Evolutionary conservation across 1,140 invertebrate genomes (phyloP).

Genomic region (Nasonia vitripennis): DNA sequence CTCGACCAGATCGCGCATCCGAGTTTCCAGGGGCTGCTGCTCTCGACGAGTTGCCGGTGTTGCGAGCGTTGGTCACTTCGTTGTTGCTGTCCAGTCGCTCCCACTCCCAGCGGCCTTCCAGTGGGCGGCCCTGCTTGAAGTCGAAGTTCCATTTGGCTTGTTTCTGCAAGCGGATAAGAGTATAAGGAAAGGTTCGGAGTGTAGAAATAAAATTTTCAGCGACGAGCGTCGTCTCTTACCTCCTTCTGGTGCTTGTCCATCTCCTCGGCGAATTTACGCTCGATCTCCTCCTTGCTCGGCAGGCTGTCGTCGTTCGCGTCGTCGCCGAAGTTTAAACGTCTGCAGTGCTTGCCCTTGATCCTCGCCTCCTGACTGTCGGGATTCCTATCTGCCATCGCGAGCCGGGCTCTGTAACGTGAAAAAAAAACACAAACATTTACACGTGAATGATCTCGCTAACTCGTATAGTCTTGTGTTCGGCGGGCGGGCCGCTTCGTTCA

Average conservation of each 20-base stretch:
- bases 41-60: slow-evolving; percentile 8
- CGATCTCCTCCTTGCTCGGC: slow-evolving; percentile 51
- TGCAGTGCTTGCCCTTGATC: slow-evolving; percentile 57
- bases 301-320: slow-evolving; percentile 49
- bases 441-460: too few relatives aligned
- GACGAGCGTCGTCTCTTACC: slow-evolving; percentile 53
- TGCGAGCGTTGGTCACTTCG: neutral
- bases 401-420: slow-evolving; percentile 62
- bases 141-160: slow-evolving; percentile 71
- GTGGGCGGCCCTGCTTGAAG: slow-evolving; percentile 65
- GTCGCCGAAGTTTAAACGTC: slow-evolving; percentile 63
- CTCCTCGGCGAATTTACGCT: slow-evolving; percentile 57
- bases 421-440: too few relatives aligned
- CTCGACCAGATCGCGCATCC: slow-evolving; percentile 35
- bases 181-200: too few relatives aligned
- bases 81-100: slow-evolving; percentile 58
- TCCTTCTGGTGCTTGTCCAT: slow-evolving; percentile 53
- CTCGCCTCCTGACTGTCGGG: slow-evolving; percentile 60
- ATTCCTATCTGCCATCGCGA: slow-evolving; percentile 68
- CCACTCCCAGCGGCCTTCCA: slow-evolving; percentile 66
- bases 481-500: too few relatives aligned
- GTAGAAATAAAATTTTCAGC: too few relatives aligned
- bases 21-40: slow-evolving; percentile 40
- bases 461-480: too few relatives aligned
- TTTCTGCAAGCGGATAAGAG: slow-evolving; percentile 53